Evolutionary conservation across 2,797 vertebrate species (phyloP), one percentile per base, ranked within the genome.

Genomic region (Phoxinus dragarum): DNA sequence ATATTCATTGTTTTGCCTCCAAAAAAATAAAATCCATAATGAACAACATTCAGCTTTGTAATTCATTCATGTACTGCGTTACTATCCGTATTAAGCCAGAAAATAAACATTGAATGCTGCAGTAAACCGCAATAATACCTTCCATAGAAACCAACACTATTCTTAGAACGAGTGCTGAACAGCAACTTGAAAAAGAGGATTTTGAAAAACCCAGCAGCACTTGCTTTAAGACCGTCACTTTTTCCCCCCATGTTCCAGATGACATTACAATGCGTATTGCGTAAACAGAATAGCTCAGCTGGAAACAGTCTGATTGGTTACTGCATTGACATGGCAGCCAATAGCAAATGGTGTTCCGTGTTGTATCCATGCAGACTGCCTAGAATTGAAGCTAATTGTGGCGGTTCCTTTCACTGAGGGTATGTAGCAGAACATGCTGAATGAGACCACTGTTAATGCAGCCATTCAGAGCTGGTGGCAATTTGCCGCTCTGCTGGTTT

Each of bases 1-100:
- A 95, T 96, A 96, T 95, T 94, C 94, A 96, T 95, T 98, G 97
- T 98, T 98, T 97, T 97, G 97, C 97, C 97, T 98, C 97, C 96
- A 97, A 97, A 95, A 93, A 98, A 90, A 90, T 87, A 83, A 96
- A 95, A 94, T 94, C 89, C 93, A 93, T 94, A 94, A 96, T 95
- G 94, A 95, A 95, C 93, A 94, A 89, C 82, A 82, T 54, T 64
- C 54, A 68, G 27, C 73, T 95, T 86, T 14, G 92, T 93, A 17
- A 27, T 67, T 31, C 93, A 94, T 93, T 91, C 94, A 92, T 94
- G 93, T 78, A 66, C 79, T 68, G 47, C 86, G 21, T 66, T 38
- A 1, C 23, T n/a, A 21, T 34, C 6, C 6, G 9, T 19, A 27
- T 27, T 27, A 67, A 54, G 23, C 5, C 17, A 59, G 6, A 40